A percentile compares a stretch with the other conserved stretches of the same genome.
Conservation (phyloP, 1,140 invertebrate species). For the Panulirus ornatus region DNA sequence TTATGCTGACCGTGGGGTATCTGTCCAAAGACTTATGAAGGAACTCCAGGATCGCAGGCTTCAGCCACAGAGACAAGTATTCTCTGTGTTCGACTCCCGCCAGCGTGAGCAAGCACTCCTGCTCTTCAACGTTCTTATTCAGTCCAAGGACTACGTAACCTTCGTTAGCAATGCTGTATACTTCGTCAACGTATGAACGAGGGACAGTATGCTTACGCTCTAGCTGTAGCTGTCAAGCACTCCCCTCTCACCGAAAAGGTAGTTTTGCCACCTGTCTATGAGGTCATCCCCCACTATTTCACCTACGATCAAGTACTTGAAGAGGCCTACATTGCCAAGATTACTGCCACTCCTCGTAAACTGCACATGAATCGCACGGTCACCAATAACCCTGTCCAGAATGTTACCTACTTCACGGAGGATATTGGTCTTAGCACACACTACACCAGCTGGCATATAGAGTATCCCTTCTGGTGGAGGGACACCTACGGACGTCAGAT, state of each 20-base stretch:
- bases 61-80: constrained; percentile 33
- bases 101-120: constrained; percentile 45
- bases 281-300: constrained; percentile 19
- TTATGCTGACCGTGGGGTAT: constrained; percentile 23
- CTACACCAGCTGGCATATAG: constrained; percentile 31
- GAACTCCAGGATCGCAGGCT: constrained; percentile 36
- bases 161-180: neutral
- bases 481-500: constrained; percentile 25
- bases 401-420: constrained; percentile 33
- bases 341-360: neutral
- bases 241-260: constrained; percentile 41
- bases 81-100: constrained; percentile 54
- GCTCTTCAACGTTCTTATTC: constrained; percentile 30
- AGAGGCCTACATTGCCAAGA: constrained; percentile 35
- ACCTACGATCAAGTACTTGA: constrained; percentile 27
- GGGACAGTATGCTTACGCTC: neutral
- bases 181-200: neutral
- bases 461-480: constrained; percentile 51
- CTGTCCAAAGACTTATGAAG: constrained; percentile 14
- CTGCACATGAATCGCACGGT: constrained; percentile 20
- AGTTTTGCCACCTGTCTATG: constrained; percentile 10
- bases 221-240: constrained; percentile 23
- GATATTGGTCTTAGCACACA: constrained; percentile 35
- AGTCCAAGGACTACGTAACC: constrained; percentile 23
- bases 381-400: constrained; percentile 21